Evolutionary conservation across 1,140 invertebrate genomes (phyloP), one percentile per base, ranked within the genome.

Genomic region (Lerema accius): DNA sequence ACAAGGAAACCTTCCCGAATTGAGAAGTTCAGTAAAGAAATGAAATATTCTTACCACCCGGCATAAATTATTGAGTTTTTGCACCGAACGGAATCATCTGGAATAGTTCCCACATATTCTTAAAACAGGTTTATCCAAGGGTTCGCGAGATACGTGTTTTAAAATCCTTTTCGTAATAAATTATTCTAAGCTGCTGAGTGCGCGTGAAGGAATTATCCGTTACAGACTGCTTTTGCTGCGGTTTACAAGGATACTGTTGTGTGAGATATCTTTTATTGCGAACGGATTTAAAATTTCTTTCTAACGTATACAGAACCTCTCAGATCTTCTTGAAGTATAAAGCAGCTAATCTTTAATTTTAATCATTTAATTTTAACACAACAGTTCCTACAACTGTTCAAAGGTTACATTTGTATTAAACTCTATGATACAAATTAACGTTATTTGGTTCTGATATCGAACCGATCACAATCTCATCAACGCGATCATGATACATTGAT

Each of bases 111-210:
- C 82, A 87, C 82, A 82, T 80, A 83, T 79, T 81, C 80, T 87
- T 84, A 81, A 78, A 75, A 80, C 78, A 76, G 75, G 73, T 78
- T 86, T 85, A 80, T 75, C 70, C 66, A 63, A 56, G 65, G 69
- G 68, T 71, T 82, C 73, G 63, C 65, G 55, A 68, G 72, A 81
- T 77, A 75, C 77, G 77, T 81, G 82, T 80, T 85, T 85, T 82
- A 78, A 86, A 87, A 83, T 85, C 80, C 82, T 83, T 83, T 78
- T 48, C 67, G 75, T 80, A 75, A 84, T 87, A 87, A 87, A 87
- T 85, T 87, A 84, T 87, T 82, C 79, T 58, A 59, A 75, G 65
- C 77, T 71, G 73, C 66, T 77, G 69, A 74, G 74, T 76, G 71
- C 79, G 70, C 71, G 66, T 64, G 68, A 71, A 69, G 70, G 67